Evolutionary conservation across 2,113 vertebrate species (phyloP), one percentile per base, ranked within the genome.

Genomic region (Ifrita kowaldi): DNA sequence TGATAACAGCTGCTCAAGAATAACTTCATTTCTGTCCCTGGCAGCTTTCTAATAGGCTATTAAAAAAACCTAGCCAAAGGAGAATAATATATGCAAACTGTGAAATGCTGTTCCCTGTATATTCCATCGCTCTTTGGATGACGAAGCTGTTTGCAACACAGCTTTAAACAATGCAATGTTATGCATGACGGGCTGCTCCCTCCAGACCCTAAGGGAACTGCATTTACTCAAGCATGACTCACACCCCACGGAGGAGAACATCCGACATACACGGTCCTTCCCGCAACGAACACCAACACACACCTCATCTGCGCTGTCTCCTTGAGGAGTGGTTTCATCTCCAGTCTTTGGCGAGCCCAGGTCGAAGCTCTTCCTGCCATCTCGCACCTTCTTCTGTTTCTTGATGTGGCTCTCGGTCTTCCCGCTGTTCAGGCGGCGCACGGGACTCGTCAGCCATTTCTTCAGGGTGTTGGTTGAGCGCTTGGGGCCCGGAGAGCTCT

Each of bases 401-500:
- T 99, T 99, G 96, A 99, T 97, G 75, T 98, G 98, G 97, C 98
- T 98, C 33, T 99, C 99, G 0, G 99, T 97, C 93, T 99, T 99
- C 11, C 99, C 99, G 0, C 99, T 99, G 97, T 99, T 99, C 84
- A 99, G 99, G 46, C 99, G 98, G 12, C 99, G 98, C 37, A 99
- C 99, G 0, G 99, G 99, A 27, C 99, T 99, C 3, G 99, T 99
- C 84, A 99, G 91, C 99, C 99, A 99, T 67, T 99, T 99, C 91
- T 99, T 99, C 82, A 99, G 97, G 2, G 99, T 99, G 97, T 99
- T 99, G n/a, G 98, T 99, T 0, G 99, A 99, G 65, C 99, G 99
- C 90, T 99, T 99, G 90, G 99, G 99, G 21, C 99, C 99, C 0
- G 99, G 99, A 11, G 99, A 99, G 94, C 98, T 99, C 89, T 99